Percentiles rank a stretch among this genome's conserved stretches.
Conservation (phyloP, 2,888 invertebrate genomes). For the Nezara viridula region DNA sequence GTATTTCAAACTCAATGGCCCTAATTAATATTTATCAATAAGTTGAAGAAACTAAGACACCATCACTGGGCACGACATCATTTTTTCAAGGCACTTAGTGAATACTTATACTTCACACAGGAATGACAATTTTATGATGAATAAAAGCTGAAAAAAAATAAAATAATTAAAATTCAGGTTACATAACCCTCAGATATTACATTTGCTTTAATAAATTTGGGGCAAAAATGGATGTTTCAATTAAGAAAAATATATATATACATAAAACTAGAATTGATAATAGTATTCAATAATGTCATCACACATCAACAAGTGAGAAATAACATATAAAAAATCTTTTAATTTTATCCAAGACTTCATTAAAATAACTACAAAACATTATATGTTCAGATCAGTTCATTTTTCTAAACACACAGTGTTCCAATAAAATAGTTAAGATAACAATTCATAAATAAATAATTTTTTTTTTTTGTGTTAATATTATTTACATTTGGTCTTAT, state of each 20-base stretch:
- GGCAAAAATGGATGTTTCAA: background rate
- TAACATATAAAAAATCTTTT: background rate
- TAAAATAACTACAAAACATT: background rate
- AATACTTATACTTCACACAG: conserved; percentile 13
- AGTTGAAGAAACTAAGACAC: background rate
- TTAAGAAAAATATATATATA: background rate
- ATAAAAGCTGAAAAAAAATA: conserved; percentile 32
- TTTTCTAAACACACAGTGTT: background rate
- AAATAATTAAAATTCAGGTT: conserved; percentile 21
- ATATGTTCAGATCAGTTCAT: too few relatives aligned
- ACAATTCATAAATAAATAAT: background rate
- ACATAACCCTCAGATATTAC: background rate
- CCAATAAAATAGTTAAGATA: background rate
- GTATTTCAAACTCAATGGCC: background rate
- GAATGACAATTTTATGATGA: conserved; percentile 17
- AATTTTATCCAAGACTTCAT: background rate
- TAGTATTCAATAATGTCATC: background rate
- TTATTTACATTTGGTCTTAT: background rate
- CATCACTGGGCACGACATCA: background rate
- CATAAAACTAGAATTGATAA: background rate
- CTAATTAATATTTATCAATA: background rate
- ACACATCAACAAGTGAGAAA: conserved; percentile 3
- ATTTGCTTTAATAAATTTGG: conserved; percentile 12
- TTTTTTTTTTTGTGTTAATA: background rate
- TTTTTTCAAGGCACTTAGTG: background rate